Base-by-base conservation (phyloP, 2,888 invertebrate genomes). In the Pristionchus mayeri region DNA sequence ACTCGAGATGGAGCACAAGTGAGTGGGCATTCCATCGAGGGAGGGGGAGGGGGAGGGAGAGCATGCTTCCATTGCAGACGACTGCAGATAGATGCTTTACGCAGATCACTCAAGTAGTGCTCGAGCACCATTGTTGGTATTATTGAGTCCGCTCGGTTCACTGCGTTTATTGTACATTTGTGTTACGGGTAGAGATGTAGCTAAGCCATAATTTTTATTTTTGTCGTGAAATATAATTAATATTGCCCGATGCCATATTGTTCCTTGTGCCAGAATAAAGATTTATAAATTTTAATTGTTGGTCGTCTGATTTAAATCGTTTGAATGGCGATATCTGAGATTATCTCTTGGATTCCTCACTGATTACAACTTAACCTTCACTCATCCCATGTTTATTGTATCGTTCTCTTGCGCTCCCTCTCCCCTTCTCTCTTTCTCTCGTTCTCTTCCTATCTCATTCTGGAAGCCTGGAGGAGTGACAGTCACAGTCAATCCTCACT, bases 1-100 rank as follows among this genome's bases (percentile, higher is more conserved):
- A 48, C 11, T 75, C 4, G 71, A 75, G n/a, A 84, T 75, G 60
- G 44, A 34, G 16, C 34, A 67, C 30, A 83, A 71, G 83, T 83
- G 27, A 50, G 83, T 27, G n/a, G n/a, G n/a, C n/a, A n/a, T n/a
- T n/a, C n/a, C n/a, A n/a, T n/a, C n/a, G n/a, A n/a, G n/a, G n/a
- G n/a, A n/a, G n/a, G n/a, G n/a, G n/a, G n/a, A n/a, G n/a, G n/a
- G n/a, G 21, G 30, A 9, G 16, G 30, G 9, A 54, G 3, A 27
- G 16, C 9, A 48, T 24, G 27, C 3, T 11, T 50, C 21, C 7
- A 18, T 75, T 75, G 11, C 27, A 78, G 78, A 78, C 48, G 78
- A 27, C 78, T 78, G 21, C 67, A 37, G 37, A 67, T 67, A 4
- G 67, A 34, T n/a, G 34, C 3, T 18, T 30, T 37, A 21, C 67